These are phyloP conservation scores for Eupithecia exiguata DNA, from an alignment of 2,888 invertebrate genomes.

Conservation along the genomic window DNA sequence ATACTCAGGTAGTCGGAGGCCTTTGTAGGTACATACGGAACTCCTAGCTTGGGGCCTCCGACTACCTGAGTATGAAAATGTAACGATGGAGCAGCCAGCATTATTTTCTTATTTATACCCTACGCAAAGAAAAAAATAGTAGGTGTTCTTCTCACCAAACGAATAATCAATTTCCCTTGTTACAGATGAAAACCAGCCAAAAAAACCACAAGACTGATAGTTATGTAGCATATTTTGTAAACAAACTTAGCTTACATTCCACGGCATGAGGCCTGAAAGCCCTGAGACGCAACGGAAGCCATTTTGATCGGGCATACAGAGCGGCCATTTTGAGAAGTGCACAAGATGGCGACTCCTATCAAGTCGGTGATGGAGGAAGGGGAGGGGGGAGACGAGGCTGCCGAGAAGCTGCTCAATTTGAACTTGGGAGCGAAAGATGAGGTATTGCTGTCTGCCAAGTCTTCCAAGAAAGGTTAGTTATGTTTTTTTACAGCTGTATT, in stretches of 20 bases:
- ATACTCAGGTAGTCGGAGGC: too few species aligned
- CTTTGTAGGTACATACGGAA: too few species aligned
- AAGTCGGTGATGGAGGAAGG: slow-evolving; percentile 59
- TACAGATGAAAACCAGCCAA: slow-evolving; percentile 46
- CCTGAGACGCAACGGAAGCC: slow-evolving; percentile 3
- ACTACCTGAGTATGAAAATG: too few species aligned
- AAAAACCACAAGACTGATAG: slow-evolving; percentile 45
- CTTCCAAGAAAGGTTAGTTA: slow-evolving; percentile 76
- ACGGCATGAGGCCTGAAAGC: slow-evolving; percentile 12
- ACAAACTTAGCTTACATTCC: slow-evolving; percentile 41
- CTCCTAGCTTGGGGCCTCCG: too few species aligned
- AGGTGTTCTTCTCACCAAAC: neutral
- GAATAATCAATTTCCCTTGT: slow-evolving; percentile 20
- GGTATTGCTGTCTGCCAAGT: slow-evolving; percentile 62
- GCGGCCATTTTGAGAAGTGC: slow-evolving; percentile 52
- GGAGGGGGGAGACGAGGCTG: slow-evolving; percentile 64
- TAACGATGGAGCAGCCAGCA: too few species aligned
- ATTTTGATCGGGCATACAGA: slow-evolving; percentile 36
- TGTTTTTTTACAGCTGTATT: neutral
- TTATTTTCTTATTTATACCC: too few species aligned
- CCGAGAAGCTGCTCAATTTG: slow-evolving; percentile 65
- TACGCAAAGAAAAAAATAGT: too few species aligned
- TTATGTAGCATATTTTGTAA: slow-evolving; percentile 40
- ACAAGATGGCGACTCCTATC: slow-evolving; percentile 66
- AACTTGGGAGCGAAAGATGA: slow-evolving; percentile 56